Evolutionary conservation across 1,140 invertebrate genomes (phyloP).

Genomic region (Drosophila carrolli): DNA sequence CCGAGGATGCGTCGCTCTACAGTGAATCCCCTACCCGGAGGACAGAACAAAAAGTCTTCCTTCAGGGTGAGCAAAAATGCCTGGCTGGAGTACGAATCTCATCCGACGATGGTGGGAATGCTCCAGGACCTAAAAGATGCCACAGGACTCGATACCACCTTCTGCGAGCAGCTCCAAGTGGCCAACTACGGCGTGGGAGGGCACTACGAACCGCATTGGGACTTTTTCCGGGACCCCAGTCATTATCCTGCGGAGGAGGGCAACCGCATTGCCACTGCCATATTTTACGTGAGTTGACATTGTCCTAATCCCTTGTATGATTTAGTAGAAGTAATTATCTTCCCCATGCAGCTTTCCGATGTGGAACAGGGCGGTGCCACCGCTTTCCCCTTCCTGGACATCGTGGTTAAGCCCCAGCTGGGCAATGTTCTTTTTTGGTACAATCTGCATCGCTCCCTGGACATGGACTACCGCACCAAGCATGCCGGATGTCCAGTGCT

Average conservation of each 20-base stretch:
- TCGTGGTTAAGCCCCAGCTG: conserved; percentile 94
- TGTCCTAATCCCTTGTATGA: conserved; percentile 5
- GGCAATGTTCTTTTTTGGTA: conserved; percentile 98
- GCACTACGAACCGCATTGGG: conserved; percentile 91
- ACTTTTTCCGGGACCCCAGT: conserved; percentile 84
- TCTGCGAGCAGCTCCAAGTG: conserved; percentile 90
- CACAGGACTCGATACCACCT: conserved; percentile 92
- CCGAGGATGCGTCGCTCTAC: conserved; percentile 91
- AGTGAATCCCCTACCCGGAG: conserved; percentile 91
- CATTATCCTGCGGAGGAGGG: conserved; percentile 90
- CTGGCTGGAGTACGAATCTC: conserved; percentile 95
- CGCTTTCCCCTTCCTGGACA: conserved; percentile 94
- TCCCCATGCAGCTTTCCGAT: conserved; percentile 92
- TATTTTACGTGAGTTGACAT: conserved; percentile 85
- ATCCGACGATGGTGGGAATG: conserved; percentile 90
- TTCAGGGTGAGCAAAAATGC: conserved; percentile 99
- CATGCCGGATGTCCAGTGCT: conserved; percentile 99
- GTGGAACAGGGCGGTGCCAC: conserved; percentile 98
- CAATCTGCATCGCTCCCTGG: conserved; percentile 95
- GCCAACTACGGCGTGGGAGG: conserved; percentile 90
- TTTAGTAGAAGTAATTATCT: conserved; percentile 6
- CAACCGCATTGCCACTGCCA: conserved; percentile 80
- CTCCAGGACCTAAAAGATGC: conserved; percentile 90
- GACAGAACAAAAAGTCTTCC: conserved; percentile 86
- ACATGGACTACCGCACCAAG: conserved; percentile 95